These are phyloP conservation scores for Silvanus unidentatus DNA, from an alignment of 2,888 invertebrate genomes.

Conservation along the genomic window DNA sequence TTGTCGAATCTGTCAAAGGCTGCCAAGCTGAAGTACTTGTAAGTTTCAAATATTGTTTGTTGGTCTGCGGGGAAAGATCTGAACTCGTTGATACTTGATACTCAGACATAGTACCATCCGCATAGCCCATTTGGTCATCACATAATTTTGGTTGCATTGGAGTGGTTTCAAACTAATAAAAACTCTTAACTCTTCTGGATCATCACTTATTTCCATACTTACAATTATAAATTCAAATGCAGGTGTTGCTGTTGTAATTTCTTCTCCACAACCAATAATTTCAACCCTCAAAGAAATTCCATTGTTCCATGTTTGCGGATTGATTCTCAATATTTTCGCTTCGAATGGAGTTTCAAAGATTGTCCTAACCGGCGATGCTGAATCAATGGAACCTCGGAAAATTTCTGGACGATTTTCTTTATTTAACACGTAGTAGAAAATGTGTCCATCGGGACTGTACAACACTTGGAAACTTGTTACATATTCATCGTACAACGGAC, in stretches of 20 bases:
- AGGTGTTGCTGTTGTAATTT: slow-evolving; percentile 19
- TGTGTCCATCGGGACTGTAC: slow-evolving; percentile 52
- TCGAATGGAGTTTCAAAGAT: slow-evolving; percentile 68
- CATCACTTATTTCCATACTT: slow-evolving; percentile 8
- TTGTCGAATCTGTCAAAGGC: slow-evolving; percentile 60
- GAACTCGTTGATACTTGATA: slow-evolving; percentile 66
- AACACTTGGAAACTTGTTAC: slow-evolving; percentile 72
- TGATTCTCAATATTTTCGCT: slow-evolving; percentile 64
- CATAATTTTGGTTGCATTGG: slow-evolving; percentile 44
- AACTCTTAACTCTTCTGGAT: slow-evolving; percentile 2
- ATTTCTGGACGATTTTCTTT: slow-evolving; percentile 48
- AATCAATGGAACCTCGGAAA: slow-evolving; percentile 68
- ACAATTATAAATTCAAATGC: slow-evolving; percentile 17
- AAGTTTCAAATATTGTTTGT: slow-evolving; percentile 47
- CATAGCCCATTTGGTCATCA: slow-evolving; percentile 67
- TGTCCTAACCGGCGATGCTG: slow-evolving; percentile 53
- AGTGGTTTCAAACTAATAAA: slow-evolving; percentile 8
- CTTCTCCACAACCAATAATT: slow-evolving; percentile 62
- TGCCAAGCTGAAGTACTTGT: slow-evolving; percentile 56
- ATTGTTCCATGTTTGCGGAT: slow-evolving; percentile 70
- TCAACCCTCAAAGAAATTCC: slow-evolving; percentile 62
- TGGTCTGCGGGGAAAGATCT: slow-evolving; percentile 39
- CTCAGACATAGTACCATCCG: slow-evolving; percentile 54
- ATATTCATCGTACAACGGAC: slow-evolving; percentile 61
- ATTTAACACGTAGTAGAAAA: slow-evolving; percentile 56